Evolutionary conservation across 2,113 vertebrate species (phyloP), one percentile per base, ranked within the genome.

Genomic region (Chascanopsetta lugubris): DNA sequence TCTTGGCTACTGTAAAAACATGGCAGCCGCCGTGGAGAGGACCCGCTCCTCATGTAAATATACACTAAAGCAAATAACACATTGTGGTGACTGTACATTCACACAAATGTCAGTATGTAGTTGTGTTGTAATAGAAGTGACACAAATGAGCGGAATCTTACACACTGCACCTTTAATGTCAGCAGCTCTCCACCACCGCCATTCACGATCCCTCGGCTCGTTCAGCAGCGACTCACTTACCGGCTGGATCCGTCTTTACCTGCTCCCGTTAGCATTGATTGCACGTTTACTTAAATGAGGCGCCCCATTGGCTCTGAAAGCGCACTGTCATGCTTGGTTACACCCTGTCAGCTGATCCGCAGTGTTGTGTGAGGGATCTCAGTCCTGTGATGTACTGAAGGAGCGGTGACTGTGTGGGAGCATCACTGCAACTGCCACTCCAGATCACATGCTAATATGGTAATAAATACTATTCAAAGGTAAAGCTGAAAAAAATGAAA

Each of bases 281-380:
- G 69, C 72, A 79, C 62, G 46, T 84, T 85, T 82, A 73, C 75
- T 84, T 85, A 83, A 84, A 88, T 84, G 64, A 84, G 79, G 76
- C 45, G 69, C 59, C 68, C 82, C 76, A 68, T 62, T 67, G 56
- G 74, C 49, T 77, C 75, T 81, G 77, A 87, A 87, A 89, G 75
- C 68, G 36, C 58, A 65, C 60, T 66, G 72, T 58, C 72, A 80
- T 74, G 85, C 79, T 55, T 85, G 74, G 74, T 90, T 87, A 79
- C 67, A 76, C 67, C 62, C 75, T 70, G 69, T 83, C 83, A 80
- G 58, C 58, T 40, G 77, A 88, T 77, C 70, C 69, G 70, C 60
- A 72, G 29, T 62, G 17, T 61, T 72, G 59, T 80, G 62, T 66
- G 72, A 75, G 51, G 79, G 77, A 83, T 71, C 50, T 29, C 65